Conservation (phyloP, 1,140 invertebrate genomes). For the Hyles euphorbiae region DNA sequence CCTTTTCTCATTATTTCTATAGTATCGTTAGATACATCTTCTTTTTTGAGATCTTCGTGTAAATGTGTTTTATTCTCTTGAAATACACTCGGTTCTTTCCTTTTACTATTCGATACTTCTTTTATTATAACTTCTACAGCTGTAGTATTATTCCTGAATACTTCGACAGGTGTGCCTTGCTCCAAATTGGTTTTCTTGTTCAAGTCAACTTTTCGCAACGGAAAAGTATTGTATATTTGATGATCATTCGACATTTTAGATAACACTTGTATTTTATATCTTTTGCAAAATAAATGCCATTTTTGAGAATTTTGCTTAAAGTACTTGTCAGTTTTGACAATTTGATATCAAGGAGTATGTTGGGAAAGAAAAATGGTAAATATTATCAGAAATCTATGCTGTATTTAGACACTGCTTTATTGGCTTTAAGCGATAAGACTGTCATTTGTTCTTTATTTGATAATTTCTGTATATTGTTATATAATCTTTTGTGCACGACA, state of each 20-base stretch:
- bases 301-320: conserved; percentile 6
- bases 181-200: conserved; percentile 11
- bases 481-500: too few relatives aligned
- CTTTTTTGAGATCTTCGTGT: conserved; percentile 15
- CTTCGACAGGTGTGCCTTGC: conserved; percentile 25
- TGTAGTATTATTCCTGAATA: conserved; percentile 38
- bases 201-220: conserved; percentile 6
- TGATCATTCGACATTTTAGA: conserved; percentile 2
- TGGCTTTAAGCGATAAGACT: too few relatives aligned
- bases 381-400: too few relatives aligned
- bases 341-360: background rate
- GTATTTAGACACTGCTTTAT: too few relatives aligned
- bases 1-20: conserved; percentile 19
- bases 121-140: conserved; percentile 39
- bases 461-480: too few relatives aligned
- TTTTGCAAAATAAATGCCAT: background rate
- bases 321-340: conserved; percentile 1
- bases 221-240: conserved; percentile 13
- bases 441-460: too few relatives aligned
- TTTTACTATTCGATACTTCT: conserved; percentile 25
- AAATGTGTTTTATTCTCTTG: background rate
- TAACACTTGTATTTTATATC: conserved; percentile 15
- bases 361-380: too few relatives aligned
- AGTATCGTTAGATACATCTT: conserved; percentile 21
- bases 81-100: conserved; percentile 3